Evolutionary conservation across 2,888 invertebrate species (phyloP), one percentile per base, ranked within the genome.

Genomic region (Patella caerulea): DNA sequence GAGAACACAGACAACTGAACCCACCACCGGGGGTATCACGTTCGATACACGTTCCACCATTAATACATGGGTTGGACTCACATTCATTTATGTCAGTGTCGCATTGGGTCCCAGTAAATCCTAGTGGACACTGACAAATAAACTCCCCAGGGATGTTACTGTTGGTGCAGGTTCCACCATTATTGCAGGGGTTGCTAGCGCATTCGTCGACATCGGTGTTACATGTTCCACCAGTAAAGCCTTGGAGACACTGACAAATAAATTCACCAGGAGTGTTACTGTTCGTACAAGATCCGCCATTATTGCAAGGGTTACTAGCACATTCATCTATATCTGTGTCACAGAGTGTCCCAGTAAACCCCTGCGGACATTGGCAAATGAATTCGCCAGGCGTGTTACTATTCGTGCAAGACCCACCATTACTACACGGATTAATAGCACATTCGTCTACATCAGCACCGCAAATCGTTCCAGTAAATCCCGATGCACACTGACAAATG

Each of bases 71-170:
- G 73, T 86, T 88, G 0, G 92, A 91, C 19, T 84, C 82, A 79
- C 92, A 92, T 1, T 98, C 98, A 83, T 97, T 95, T 92, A 98
- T 98, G 88, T 95, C 95, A 88, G 94, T 96, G 92, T 98, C 98
- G 92, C 98, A 98, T 91, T 97, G 95, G 89, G 96, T 94, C 45
- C 98, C 98, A 2, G 97, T 97, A 92, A 95, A 98, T 85, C 97
- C 97, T 86, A 95, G 95, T 86, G 95, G 95, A 92, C 98, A 98
- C 87, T 94, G 93, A 92, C 96, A 97, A 92, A 96, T 96, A 93
- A 70, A 94, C 93, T 81, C 80, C 84, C 54, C 72, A 54, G 24
- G 45, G 11, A 70, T 72, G 52, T 15, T 54, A 9, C 96, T 96
- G 93, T 99, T 98, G 91, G 95, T 70, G 90, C 98, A 98, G 65